phyloP scores from a whole-genome alignment of 1,140 invertebrate genomes.

The silkworm (Bombyx mori) region ASM3026992v2 NC_085125.1:7388501-7389000 shows the following conservation, averaged over 20 bases:
- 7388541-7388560: constrained; percentile 4
- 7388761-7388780: constrained; percentile 44
- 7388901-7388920: constrained; percentile 35
- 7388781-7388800: constrained; percentile 32
- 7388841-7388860: constrained; percentile 11
- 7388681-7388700: constrained; percentile 33
- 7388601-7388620: constrained; percentile 50
- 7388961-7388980: constrained; percentile 27
- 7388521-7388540: constrained; percentile 4
- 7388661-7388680: constrained; percentile 52
- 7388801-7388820: constrained; percentile 24
- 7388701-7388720: constrained; percentile 41
- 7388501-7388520: constrained; percentile 2
- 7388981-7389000: constrained; percentile 44
- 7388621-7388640: constrained; percentile 55
- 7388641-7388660: constrained; percentile 49
- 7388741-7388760: constrained; percentile 56
- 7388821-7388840: constrained; percentile 39
- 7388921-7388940: constrained; percentile 39
- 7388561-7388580: constrained; percentile 25
- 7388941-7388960: constrained; percentile 52
- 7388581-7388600: constrained; percentile 46
- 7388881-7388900: constrained; percentile 42
- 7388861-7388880: constrained; percentile 54
- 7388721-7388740: constrained; percentile 48